phyloP scores from a whole-genome alignment of 2,888 invertebrate genomes.

The Melanostoma scalare region DNA sequence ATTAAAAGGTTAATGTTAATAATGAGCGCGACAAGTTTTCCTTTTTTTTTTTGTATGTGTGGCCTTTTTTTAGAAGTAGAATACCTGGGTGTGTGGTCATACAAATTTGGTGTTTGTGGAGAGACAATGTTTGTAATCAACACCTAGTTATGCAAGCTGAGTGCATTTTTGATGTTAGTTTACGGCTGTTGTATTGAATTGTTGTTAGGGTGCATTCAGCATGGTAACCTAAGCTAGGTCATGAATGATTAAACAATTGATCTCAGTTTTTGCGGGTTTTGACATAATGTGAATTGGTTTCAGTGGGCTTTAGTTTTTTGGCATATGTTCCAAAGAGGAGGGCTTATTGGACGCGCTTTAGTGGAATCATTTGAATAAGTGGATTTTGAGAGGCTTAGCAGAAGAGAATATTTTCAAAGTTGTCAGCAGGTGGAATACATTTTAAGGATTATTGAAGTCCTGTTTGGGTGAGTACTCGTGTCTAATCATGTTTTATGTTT shows the following conservation, averaged over 20 bases:
- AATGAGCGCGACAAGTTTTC: constrained; percentile 15
- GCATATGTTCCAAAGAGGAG: neutral
- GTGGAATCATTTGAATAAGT: constrained; percentile 27
- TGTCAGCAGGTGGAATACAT: neutral
- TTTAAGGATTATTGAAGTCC: neutral
- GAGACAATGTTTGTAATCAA: constrained; percentile 55
- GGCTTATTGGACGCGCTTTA: constrained; percentile 14
- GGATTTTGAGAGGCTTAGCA: constrained; percentile 9
- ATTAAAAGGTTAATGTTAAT: constrained; percentile 70
- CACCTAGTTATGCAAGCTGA: constrained; percentile 42
- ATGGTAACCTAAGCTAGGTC: constrained; percentile 22
- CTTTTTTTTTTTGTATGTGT: neutral
- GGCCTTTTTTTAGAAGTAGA: neutral
- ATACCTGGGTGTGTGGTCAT: constrained; percentile 7
- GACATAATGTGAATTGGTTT: constrained; percentile 36
- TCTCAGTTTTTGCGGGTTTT: constrained; percentile 39
- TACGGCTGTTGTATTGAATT: constrained; percentile 1
- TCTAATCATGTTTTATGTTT: too few relatives aligned
- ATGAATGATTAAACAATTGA: constrained; percentile 49
- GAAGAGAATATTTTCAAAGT: neutral
- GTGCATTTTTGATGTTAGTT: constrained; percentile 37
- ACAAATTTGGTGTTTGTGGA: constrained; percentile 3
- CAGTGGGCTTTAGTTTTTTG: constrained; percentile 1
- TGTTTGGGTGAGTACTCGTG: too few relatives aligned
- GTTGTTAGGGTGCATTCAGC: constrained; percentile 7